phyloP scores from a whole-genome alignment of 2,888 invertebrate genomes.

The Cryptocephalus primarius region DNA sequence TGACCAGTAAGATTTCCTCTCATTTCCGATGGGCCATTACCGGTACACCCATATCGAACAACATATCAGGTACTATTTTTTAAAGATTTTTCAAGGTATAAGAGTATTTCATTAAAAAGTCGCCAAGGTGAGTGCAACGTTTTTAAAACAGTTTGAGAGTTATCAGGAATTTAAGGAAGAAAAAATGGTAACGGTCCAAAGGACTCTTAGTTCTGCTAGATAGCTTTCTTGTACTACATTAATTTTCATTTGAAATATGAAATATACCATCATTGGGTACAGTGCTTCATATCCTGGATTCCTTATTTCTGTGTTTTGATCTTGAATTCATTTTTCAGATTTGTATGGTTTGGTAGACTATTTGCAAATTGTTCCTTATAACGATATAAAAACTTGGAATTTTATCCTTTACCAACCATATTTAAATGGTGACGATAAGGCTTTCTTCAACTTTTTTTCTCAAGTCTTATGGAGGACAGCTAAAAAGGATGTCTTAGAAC shows the following conservation, averaged over 20 bases:
- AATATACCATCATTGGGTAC: no score
- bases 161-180: no score
- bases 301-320: no score
- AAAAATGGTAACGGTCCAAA: no score
- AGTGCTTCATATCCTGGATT: no score
- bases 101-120: not conserved
- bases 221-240: no score
- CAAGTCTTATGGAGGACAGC: conserved; percentile 58
- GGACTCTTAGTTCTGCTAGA: no score
- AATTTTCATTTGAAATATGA: no score
- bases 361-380: conserved; percentile 47
- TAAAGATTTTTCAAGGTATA: no score
- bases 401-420: conserved; percentile 42
- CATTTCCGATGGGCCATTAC: conserved; percentile 64
- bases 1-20: conserved; percentile 48
- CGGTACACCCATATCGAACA: conserved; percentile 48
- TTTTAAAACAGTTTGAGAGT: no score
- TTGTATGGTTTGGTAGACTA: conserved; percentile 47
- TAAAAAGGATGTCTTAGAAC: conserved; percentile 54
- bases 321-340: conserved; percentile 26
- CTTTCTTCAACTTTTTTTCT: conserved; percentile 42
- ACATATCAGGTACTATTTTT: conserved; percentile 22
- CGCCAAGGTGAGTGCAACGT: no score
- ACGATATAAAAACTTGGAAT: conserved; percentile 42
- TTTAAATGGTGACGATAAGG: conserved; percentile 34